Evolutionary conservation across 2,113 vertebrate species (phyloP), one percentile per base, ranked within the genome.

Genomic region (Sitta europaea): DNA sequence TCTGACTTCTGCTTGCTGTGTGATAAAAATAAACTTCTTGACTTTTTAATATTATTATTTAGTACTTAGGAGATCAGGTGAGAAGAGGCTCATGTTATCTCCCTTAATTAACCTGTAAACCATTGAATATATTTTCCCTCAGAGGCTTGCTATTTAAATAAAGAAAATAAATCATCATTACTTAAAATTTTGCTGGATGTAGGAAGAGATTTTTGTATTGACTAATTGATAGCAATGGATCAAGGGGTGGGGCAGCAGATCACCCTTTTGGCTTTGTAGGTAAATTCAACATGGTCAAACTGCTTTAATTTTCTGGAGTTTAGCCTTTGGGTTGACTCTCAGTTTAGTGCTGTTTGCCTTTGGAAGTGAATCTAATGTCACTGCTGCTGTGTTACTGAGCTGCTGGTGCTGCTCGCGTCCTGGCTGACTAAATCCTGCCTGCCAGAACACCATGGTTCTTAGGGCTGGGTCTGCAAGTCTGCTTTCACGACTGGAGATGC

Each of bases 121-220:
- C 14, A 29, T 35, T 63, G 43, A 43, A 75, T 78, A 40, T 38
- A 25, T 50, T 82, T 81, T 38, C 11, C 31, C 43, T 90, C 6
- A 35, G 25, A 7, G 2, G 0, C 11, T 87, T 0, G 0, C 20
- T 77, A 28, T 36, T 68, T 45, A 59, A 86, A 33, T 29, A 5
- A 4, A 33, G 71, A 62, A 66, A 59, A 35, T 20, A 29, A 57
- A 20, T 13, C 6, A 6, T 7, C 33, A 50, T 12, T 31, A 3
- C 29, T 51, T n/a, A 43, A 70, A 24, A 17, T 65, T 48, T 28
- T 53, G 8, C 28, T 73, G 48, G 11, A 55, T 78, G 21, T 40
- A 61, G 38, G 50, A 23, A 50, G 28, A 86, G 27, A n/a, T 50
- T 86, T 88, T 94, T 73, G 8, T n/a, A 22, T 36, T 58, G 47